Base-by-base conservation (phyloP, 1,140 invertebrate genomes). In the Lethrus apterus region DNA sequence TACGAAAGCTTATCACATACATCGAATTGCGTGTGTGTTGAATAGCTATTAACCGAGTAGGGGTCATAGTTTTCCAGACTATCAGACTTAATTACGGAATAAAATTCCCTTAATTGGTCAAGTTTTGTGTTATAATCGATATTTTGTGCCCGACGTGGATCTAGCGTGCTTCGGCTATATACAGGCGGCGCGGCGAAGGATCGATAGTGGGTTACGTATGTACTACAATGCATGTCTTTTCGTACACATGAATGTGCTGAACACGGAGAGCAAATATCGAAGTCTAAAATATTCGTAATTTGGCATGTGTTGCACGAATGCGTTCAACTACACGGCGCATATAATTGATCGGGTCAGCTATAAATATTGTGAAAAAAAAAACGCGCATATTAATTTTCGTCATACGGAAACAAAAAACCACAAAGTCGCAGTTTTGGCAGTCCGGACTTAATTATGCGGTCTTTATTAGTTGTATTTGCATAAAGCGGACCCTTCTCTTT, bases 51-150 rank as follows among this genome's bases (percentile, higher is more conserved):
- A 9, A 9, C 36, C 7, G 24, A 17, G 33, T 31, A 35, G 8
- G 33, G 14, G 42, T 10, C 42, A 44, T 18, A 18, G 19, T 29
- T 10, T 21, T n/a, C 13, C 14, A 11, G 29, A 21, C 43, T 34
- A 19, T 34, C 29, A 19, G 30, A 21, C 33, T 35, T 46, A 46
- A 46, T 46, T 46, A 46, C 44, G n/a, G 31, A 46, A 46, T 46
- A 46, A 46, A 46, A 46, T 46, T 24, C 21, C 44, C 44, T 46
- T 46, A 46, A 46, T 46, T 46, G 44, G 33, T 46, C 44, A 36
- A 46, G 42, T 44, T 44, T 44, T 19, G 42, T 18, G 33, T 46
- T 36, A 35, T 46, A 36, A 46, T 46, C 44, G 21, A 46, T 46
- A 46, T 30, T 23, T 32, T 32, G 29, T 14, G 43, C 40, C 20